phyloP scores from a whole-genome alignment of 1,140 invertebrate genomes.

The Armadillidium nasatum region DNA sequence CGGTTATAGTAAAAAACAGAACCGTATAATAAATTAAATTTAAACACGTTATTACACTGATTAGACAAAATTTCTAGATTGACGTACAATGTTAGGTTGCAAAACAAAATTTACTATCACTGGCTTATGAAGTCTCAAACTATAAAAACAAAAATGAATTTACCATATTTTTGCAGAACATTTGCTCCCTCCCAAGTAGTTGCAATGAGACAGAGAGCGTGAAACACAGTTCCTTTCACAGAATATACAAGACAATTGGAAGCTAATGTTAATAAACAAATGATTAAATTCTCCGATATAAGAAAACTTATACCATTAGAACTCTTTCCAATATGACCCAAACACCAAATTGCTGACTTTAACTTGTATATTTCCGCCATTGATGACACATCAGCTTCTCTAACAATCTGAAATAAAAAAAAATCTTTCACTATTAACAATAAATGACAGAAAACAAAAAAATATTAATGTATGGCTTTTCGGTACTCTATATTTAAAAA shows the following conservation, averaged over 20 bases:
- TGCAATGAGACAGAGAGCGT: conserved; percentile 74
- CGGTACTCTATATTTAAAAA: no score
- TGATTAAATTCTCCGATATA: conserved; percentile 58
- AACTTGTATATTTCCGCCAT: conserved; percentile 50
- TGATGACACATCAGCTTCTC: conserved; percentile 28
- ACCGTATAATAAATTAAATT: no score
- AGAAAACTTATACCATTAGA: conserved; percentile 67
- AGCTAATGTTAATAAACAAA: conserved; percentile 63
- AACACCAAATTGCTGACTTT: conserved; percentile 84
- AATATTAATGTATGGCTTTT: no score
- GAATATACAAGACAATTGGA: conserved; percentile 75
- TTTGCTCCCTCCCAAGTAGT: conserved; percentile 76
- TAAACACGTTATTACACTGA: no score
- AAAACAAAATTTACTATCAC: no score
- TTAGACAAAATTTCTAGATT: no score
- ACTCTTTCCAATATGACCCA: conserved; percentile 76
- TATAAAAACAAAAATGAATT: neutral
- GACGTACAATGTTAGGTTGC: no score
- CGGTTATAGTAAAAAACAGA: no score
- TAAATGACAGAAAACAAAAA: no score
- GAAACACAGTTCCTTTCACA: conserved; percentile 81
- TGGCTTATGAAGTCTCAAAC: no score
- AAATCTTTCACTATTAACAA: no score
- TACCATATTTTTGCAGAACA: conserved; percentile 36
- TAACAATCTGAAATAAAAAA: conserved; percentile 26